Evolutionary conservation across 2,797 vertebrate genomes (phyloP), one percentile per base, ranked within the genome.

Genomic region (Coregonus sp.): DNA sequence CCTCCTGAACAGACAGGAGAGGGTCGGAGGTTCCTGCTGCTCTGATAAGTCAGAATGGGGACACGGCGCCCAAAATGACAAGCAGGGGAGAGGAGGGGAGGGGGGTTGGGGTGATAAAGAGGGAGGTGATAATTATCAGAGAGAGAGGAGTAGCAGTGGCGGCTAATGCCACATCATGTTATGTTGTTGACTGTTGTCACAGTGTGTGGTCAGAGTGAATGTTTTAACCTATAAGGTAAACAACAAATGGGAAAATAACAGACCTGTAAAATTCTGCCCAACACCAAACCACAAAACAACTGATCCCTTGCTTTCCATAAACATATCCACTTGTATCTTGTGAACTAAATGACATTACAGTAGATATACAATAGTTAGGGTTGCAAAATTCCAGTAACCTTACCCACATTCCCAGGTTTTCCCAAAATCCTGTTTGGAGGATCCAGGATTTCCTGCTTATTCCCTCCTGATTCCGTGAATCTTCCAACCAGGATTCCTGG

Each of bases 1-100:
- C 87, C 75, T 82, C 81, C 73, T 86, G 81, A 76, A 78, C 83
- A 79, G 73, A 87, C 80, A 73, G 84, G 81, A 73, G 73, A 72
- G 75, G 80, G 82, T 82, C n/a, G 2, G 69, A 82, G 79, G 75
- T 81, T 83, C 79, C 83, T 79, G 84, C 82, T 77, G 83, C 80
- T 85, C 65, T 81, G 83, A 89, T 88, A 83, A 81, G 72, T 2
- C 31, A 7, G 15, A 18, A 3, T 69, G 15, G n/a, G 61, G 61
- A 66, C 29, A 31, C 14, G 14, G 4, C 12, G 31, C 56, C 1
- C 16, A 59, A 59, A 59, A 59, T 6, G 56, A 59, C 18, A n/a
- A 59, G 56, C 56, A 81, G 67, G 73, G 67, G 16, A 59, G 18
- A 7, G 15, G 54, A 18, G 56, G 56, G 51, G 51, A 4, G 4